phyloP scores from a whole-genome alignment of 1,140 invertebrate species.

The Listronotus bonariensis region DNA sequence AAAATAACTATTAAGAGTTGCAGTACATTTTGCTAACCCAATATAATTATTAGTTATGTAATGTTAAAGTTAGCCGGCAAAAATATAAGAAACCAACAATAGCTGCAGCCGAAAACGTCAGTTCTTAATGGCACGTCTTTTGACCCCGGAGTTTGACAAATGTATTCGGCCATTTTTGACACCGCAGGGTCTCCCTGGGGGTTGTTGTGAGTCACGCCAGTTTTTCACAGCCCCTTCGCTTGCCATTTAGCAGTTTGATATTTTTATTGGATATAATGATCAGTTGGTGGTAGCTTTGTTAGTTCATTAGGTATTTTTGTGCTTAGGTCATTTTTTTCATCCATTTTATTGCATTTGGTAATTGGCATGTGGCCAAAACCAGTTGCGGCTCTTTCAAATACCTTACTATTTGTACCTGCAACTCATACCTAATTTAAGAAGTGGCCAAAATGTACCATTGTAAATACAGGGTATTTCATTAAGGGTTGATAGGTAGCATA shows the following conservation, averaged over 20 bases:
- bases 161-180: slow-evolving; percentile 22
- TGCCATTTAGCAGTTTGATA: slow-evolving; percentile 12
- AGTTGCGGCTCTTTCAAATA: too few species aligned
- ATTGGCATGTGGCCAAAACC: too few species aligned
- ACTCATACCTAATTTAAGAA: too few species aligned
- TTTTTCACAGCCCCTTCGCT: background rate
- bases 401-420: too few species aligned
- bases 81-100: background rate
- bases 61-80: background rate
- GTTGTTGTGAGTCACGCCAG: background rate
- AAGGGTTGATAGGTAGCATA: too few species aligned
- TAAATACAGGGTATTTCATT: too few species aligned
- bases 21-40: too few species aligned
- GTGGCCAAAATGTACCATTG: too few species aligned
- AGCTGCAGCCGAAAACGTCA: slow-evolving; percentile 2
- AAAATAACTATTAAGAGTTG: too few species aligned
- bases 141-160: slow-evolving; percentile 11
- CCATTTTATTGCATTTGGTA: too few species aligned
- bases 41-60: too few species aligned
- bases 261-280: slow-evolving; percentile 9
- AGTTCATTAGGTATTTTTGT: slow-evolving; percentile 1
- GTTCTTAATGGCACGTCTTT: slow-evolving; percentile 8
- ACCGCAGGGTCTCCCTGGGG: background rate
- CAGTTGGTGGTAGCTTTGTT: background rate
- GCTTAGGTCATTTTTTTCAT: too few species aligned